These are phyloP conservation scores for Therioaphis trifolii DNA, from an alignment of 2,888 invertebrate species.

Conservation along the genomic window DNA sequence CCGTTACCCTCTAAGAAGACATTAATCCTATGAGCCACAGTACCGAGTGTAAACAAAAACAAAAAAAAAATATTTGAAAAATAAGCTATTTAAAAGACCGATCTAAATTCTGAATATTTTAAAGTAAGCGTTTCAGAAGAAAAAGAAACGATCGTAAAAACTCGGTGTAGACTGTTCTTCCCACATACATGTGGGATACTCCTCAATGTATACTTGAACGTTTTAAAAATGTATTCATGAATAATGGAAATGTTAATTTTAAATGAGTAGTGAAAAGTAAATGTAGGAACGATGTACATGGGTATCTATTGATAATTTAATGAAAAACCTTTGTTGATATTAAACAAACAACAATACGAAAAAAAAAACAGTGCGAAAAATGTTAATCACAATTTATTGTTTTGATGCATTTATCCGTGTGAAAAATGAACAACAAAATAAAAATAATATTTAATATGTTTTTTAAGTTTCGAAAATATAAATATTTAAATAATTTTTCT, in stretches of 20 bases:
- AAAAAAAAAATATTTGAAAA: not conserved
- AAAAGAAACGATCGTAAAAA: slow-evolving; percentile 32
- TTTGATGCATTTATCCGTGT: too few relatives aligned
- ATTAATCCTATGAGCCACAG: slow-evolving; percentile 5
- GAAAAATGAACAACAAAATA: too few relatives aligned
- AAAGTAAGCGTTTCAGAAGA: not conserved
- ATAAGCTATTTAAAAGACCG: not conserved
- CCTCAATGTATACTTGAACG: slow-evolving; percentile 41
- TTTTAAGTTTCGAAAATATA: not conserved
- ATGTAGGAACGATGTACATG: too few relatives aligned
- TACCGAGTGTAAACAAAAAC: not conserved
- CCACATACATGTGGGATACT: not conserved
- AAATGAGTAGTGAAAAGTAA: slow-evolving; percentile 5
- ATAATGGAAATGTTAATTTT: slow-evolving; percentile 6
- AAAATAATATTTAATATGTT: not conserved
- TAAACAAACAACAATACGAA: not conserved
- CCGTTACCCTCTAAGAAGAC: slow-evolving; percentile 20
- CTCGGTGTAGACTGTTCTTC: not conserved
- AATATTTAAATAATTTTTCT: not conserved
- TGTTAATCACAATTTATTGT: not conserved
- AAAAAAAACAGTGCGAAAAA: slow-evolving; percentile 12
- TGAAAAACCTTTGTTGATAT: slow-evolving; percentile 32
- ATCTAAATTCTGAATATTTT: slow-evolving; percentile 5
- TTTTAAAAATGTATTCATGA: slow-evolving; percentile 20
- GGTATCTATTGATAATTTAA: not conserved